These are phyloP conservation scores for Helarctos malayanus DNA, from an alignment of 2,797 vertebrate genomes.

Conservation along the genomic window DNA sequence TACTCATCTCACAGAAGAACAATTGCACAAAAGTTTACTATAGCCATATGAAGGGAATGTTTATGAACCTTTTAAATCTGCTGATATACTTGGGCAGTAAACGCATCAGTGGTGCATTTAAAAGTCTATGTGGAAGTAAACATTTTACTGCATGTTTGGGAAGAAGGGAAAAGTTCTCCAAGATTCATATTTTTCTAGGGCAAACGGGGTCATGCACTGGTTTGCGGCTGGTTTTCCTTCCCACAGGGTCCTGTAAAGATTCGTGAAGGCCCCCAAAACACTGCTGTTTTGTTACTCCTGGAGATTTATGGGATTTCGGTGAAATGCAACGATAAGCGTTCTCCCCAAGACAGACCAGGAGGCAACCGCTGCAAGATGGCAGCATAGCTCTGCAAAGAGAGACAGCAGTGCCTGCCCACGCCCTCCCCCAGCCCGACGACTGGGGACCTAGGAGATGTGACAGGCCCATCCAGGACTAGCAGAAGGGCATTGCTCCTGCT, in stretches of 20 bases:
- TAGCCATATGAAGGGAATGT: conserved; percentile 65
- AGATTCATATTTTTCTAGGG: conserved; percentile 77
- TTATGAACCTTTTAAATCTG: conserved; percentile 78
- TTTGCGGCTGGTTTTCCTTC: conserved; percentile 40
- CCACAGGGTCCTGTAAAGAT: neutral
- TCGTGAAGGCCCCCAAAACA: neutral
- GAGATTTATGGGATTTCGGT: conserved; percentile 6
- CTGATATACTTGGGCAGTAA: conserved; percentile 45
- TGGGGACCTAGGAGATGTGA: neutral
- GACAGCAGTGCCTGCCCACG: fast-evolving
- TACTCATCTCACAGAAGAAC: conserved; percentile 69
- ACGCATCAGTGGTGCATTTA: conserved; percentile 56
- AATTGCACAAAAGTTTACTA: conserved; percentile 70
- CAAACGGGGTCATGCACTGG: conserved; percentile 57
- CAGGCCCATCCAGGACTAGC: neutral
- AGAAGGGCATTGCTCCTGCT: neutral
- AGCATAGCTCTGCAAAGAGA: neutral
- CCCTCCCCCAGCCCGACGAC: neutral
- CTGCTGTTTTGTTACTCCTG: conserved; percentile 5
- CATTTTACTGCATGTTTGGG: conserved; percentile 77
- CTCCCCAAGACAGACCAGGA: neutral
- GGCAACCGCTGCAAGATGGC: neutral
- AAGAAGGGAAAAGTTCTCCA: conserved; percentile 67
- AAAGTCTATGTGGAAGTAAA: conserved; percentile 71
- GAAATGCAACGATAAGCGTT: conserved; percentile 4